These are phyloP conservation scores for Ptyas mucosa DNA, from an alignment of 2,113 vertebrate genomes.

Conservation along the genomic window DNA sequence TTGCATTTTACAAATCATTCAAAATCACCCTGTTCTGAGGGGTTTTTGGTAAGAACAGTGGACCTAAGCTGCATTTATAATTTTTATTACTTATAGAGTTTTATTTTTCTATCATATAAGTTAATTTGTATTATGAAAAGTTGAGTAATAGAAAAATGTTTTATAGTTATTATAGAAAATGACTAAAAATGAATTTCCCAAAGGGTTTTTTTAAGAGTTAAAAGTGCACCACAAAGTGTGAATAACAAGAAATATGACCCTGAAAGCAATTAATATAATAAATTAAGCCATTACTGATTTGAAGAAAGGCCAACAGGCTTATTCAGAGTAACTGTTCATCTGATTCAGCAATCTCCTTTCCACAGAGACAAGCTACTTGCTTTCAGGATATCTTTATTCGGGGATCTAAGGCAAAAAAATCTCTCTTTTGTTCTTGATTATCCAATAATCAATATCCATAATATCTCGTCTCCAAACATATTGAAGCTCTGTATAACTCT, in stretches of 20 bases:
- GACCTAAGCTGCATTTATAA: not conserved
- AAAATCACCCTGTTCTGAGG: not conserved
- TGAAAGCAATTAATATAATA: not conserved
- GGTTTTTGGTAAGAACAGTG: not conserved
- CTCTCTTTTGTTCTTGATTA: not conserved
- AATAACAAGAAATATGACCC: not conserved
- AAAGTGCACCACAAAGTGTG: not conserved
- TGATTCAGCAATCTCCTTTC: not conserved
- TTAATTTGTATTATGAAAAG: not conserved
- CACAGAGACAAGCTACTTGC: not conserved
- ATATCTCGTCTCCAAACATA: not conserved
- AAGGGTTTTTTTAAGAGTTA: not conserved
- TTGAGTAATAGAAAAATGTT: not conserved
- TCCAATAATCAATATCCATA: not conserved
- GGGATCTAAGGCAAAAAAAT: not conserved
- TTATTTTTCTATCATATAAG: not conserved
- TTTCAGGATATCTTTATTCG: not conserved
- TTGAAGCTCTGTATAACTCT: not conserved
- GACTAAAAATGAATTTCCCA: not conserved
- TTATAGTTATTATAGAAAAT: not conserved
- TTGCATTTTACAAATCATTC: not conserved
- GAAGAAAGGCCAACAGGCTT: not conserved
- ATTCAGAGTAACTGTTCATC: not conserved
- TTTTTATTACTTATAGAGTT: not conserved
- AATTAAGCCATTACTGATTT: not conserved